phyloP scores from a whole-genome alignment of 2,797 vertebrate species.

The Fundulus diaphanus region DNA sequence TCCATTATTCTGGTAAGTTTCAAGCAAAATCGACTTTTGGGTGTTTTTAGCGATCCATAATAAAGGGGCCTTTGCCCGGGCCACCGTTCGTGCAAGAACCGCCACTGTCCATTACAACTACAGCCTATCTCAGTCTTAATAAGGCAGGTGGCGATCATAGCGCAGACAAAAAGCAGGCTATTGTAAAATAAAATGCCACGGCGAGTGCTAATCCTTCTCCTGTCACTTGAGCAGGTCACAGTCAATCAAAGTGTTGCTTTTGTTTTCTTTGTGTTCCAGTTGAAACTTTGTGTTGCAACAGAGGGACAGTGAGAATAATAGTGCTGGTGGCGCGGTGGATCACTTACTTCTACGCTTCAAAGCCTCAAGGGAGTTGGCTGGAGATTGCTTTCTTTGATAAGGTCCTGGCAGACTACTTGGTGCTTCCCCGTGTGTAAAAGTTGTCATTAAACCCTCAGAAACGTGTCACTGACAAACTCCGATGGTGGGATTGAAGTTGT shows the following conservation, averaged over 20 bases:
- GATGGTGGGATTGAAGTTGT: fast-evolving
- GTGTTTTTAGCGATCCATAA: not conserved
- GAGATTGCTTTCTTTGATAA: constrained; percentile 91
- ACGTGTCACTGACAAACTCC: fast-evolving
- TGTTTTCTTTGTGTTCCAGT: constrained; percentile 56
- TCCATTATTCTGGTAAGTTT: not conserved
- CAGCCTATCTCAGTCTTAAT: not conserved
- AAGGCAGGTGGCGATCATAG: not conserved
- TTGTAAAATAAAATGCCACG: not conserved
- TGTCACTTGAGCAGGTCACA: constrained; percentile 43
- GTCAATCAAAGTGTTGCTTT: constrained; percentile 38
- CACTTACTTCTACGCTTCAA: constrained; percentile 81
- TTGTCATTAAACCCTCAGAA: constrained; percentile 7
- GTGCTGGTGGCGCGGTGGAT: constrained; percentile 86
- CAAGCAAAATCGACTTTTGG: not conserved
- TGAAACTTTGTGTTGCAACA: constrained; percentile 83
- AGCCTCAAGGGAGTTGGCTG: constrained; percentile 86
- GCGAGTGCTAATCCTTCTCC: not conserved
- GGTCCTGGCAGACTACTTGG: constrained; percentile 89
- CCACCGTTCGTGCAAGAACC: not conserved
- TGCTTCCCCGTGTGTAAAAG: constrained; percentile 51
- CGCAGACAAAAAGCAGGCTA: not conserved
- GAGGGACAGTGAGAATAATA: constrained; percentile 75
- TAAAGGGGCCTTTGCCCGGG: not conserved
- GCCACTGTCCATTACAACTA: not conserved